phyloP scores from a whole-genome alignment of 2,888 invertebrate genomes.

The Erebia palarica region DNA sequence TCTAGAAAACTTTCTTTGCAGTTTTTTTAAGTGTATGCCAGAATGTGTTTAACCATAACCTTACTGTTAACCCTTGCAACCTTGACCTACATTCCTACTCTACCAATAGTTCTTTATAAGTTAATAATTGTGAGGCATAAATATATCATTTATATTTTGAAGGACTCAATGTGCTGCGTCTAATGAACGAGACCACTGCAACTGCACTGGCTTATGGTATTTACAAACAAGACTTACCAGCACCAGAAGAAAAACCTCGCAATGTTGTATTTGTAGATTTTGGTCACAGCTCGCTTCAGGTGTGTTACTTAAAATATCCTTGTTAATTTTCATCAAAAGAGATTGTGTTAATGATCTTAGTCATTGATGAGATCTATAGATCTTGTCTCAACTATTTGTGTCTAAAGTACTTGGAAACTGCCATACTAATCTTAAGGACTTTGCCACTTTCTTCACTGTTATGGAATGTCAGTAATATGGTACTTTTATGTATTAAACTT shows the following conservation, averaged over 20 bases:
- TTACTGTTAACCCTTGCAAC: conserved; percentile 26
- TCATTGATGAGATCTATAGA: background rate
- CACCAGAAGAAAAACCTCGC: conserved; percentile 92
- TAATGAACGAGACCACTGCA: conserved; percentile 99
- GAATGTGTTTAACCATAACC: conserved; percentile 30
- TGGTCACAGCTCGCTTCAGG: conserved; percentile 95
- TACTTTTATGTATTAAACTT: too few species aligned
- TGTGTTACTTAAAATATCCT: conserved; percentile 42
- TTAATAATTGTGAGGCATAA: background rate
- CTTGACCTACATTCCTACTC: conserved; percentile 32
- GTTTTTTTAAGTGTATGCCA: background rate
- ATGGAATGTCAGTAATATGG: too few species aligned
- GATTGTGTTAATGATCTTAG: background rate
- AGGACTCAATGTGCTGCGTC: conserved; percentile 94
- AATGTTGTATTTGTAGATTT: conserved; percentile 98
- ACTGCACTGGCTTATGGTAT: conserved; percentile 98
- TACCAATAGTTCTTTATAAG: conserved; percentile 8
- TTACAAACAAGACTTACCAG: conserved; percentile 98
- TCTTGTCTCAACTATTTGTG: background rate
- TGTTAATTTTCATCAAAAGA: background rate
- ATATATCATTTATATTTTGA: conserved; percentile 55
- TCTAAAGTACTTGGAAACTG: background rate
- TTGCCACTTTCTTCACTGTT: too few species aligned
- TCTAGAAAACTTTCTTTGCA: too few species aligned
- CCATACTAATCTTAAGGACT: too few species aligned